A percentile compares a stretch with the other conserved stretches of the same genome.
These are phyloP conservation scores for Mayetiola destructor DNA, from an alignment of 2,888 invertebrate genomes.

Conservation along the genomic window DNA sequence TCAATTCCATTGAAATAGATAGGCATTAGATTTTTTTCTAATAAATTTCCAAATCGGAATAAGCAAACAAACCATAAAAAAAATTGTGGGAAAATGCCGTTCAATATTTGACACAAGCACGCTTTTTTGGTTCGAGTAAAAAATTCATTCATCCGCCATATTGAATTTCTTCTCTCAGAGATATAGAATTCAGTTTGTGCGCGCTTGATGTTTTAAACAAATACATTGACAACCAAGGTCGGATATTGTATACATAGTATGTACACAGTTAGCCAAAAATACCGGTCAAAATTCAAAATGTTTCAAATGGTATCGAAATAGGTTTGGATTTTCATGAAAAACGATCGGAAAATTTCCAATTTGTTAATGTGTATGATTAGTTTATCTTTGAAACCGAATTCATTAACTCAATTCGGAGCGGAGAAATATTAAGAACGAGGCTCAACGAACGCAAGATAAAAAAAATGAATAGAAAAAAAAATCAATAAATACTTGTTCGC, in stretches of 20 bases:
- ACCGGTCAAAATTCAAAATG: background rate
- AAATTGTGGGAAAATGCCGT: background rate
- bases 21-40: no score
- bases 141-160: background rate
- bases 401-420: no score
- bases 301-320: no score
- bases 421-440: no score
- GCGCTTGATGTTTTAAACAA: background rate
- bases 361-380: no score
- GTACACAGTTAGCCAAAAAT: background rate
- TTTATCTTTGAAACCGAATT: no score
- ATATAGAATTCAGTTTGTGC: background rate
- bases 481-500: constrained; percentile 11
- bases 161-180: constrained; percentile 8
- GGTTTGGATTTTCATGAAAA: no score
- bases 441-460: no score
- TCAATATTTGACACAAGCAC: constrained; percentile 2
- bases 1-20: no score
- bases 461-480: background rate
- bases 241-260: background rate
- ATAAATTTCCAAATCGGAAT: no score
- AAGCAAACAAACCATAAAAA: background rate
- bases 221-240: constrained; percentile 6
- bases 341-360: no score
- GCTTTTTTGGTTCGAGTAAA: no score